A percentile compares a stretch with the other conserved stretches of the same genome.
These are phyloP conservation scores for Shinisaurus crocodilurus DNA, from an alignment of 2,113 vertebrate genomes.

Conservation along the genomic window DNA sequence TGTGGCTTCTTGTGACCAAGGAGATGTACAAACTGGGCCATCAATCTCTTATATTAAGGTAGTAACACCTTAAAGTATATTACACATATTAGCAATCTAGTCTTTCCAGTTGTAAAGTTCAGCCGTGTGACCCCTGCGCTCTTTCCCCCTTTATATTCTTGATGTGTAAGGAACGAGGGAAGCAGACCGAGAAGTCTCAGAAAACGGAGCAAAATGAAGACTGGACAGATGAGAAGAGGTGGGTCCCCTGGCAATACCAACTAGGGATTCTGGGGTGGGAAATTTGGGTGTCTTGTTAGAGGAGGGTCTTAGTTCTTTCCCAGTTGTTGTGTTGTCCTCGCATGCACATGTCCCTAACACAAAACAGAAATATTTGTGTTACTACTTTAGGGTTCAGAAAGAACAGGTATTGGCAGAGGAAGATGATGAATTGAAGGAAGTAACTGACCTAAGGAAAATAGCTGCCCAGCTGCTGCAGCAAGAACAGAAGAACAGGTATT, in stretches of 20 bases:
- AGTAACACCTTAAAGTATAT: slow-evolving; percentile 39
- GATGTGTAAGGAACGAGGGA: slow-evolving; percentile 84
- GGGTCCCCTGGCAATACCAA: slow-evolving; percentile 22
- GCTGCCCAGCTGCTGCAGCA: slow-evolving; percentile 94
- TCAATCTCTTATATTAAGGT: slow-evolving; percentile 92
- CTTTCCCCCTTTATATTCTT: neutral
- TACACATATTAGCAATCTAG: neutral
- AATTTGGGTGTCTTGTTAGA: neutral
- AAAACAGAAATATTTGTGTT: neutral
- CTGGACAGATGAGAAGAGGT: slow-evolving; percentile 90
- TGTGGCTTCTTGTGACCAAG: slow-evolving; percentile 84
- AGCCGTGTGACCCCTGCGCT: neutral
- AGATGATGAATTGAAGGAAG: slow-evolving; percentile 93
- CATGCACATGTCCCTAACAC: neutral
- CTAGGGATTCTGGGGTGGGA: neutral
- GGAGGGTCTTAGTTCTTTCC: neutral
- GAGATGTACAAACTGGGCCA: slow-evolving; percentile 81
- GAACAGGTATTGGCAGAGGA: slow-evolving; percentile 85
- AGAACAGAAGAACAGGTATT: slow-evolving; percentile 94
- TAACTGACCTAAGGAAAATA: slow-evolving; percentile 95
- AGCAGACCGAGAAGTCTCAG: slow-evolving; percentile 86
- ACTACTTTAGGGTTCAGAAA: slow-evolving; percentile 83
- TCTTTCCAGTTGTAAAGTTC: slow-evolving; percentile 3
- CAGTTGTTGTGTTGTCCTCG: neutral
- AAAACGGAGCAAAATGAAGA: slow-evolving; percentile 86